Conservation (phyloP, 1,140 invertebrate genomes). For the Anastatus disparis region DNA sequence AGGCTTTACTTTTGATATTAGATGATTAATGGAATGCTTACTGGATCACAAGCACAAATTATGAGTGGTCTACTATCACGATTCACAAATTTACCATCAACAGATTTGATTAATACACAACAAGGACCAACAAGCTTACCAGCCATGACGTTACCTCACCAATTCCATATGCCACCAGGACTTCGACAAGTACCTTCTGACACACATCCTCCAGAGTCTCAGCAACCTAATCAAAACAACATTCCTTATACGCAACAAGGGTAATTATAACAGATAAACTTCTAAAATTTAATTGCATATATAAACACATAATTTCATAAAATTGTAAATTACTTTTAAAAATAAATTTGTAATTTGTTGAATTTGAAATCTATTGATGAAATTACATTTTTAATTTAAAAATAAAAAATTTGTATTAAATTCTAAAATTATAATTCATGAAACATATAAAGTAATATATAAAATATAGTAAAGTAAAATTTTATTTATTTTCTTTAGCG, state of each 20-base stretch:
- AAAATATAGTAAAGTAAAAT: no score
- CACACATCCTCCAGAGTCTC: conserved; percentile 49
- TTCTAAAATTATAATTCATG: no score
- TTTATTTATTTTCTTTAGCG: no score
- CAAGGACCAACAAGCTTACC: conserved; percentile 45
- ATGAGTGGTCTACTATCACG: conserved; percentile 44
- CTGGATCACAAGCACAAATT: conserved; percentile 52
- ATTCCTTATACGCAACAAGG: conserved; percentile 59
- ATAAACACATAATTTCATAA: neutral
- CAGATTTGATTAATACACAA: conserved; percentile 50
- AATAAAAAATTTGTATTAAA: no score
- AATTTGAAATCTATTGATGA: no score
- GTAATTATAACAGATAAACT: conserved; percentile 46
- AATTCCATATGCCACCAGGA: conserved; percentile 57
- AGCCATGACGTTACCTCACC: conserved; percentile 55
- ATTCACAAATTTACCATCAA: conserved; percentile 49
- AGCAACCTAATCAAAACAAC: conserved; percentile 55
- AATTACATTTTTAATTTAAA: no score
- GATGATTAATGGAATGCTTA: conserved; percentile 61
- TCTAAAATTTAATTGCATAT: neutral
- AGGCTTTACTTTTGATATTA: conserved; percentile 29
- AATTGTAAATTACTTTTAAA: neutral
- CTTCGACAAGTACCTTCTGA: conserved; percentile 49
- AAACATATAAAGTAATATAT: no score
- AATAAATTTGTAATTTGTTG: no score